A percentile compares a stretch with the other conserved stretches of the same genome.
These are phyloP conservation scores for Gasteruption jaculator DNA, from an alignment of 2,888 invertebrate species.

Conservation along the genomic window DNA sequence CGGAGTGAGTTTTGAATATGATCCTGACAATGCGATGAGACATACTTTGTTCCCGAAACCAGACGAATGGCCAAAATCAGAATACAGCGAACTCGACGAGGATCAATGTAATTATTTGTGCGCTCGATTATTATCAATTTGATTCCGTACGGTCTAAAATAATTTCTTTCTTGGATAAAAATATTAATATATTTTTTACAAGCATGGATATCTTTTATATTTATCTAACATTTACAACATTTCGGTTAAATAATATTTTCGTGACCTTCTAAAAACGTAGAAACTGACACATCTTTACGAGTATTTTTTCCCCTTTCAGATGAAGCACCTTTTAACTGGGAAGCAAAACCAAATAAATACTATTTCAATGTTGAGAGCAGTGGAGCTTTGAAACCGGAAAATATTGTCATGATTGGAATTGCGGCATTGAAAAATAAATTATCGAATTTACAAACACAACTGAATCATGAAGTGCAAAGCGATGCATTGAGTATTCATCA, in stretches of 20 bases:
- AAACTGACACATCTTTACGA: not conserved
- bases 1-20: constrained; percentile 98
- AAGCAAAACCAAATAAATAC: constrained; percentile 94
- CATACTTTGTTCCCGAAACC: constrained; percentile 95
- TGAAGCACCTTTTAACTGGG: constrained; percentile 92
- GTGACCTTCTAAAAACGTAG: constrained; percentile 1
- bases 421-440: constrained; percentile 91
- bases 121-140: no score
- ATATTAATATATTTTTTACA: not conserved
- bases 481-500: constrained; percentile 72
- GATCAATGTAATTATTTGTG: constrained; percentile 73
- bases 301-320: constrained; percentile 52
- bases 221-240: no score
- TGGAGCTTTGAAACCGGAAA: constrained; percentile 92
- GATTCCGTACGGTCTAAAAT: no score
- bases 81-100: constrained; percentile 90
- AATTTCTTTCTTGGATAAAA: no score
- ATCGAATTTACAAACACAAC: constrained; percentile 88
- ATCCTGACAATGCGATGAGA: constrained; percentile 95
- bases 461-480: constrained; percentile 81
- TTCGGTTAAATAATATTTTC: constrained; percentile 9
- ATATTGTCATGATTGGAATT: constrained; percentile 93
- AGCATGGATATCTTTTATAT: constrained; percentile 6
- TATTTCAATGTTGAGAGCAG: constrained; percentile 95
- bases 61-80: constrained; percentile 99